These are phyloP conservation scores for Elysia crispata DNA, from an alignment of 2,888 invertebrate species.

Conservation along the genomic window DNA sequence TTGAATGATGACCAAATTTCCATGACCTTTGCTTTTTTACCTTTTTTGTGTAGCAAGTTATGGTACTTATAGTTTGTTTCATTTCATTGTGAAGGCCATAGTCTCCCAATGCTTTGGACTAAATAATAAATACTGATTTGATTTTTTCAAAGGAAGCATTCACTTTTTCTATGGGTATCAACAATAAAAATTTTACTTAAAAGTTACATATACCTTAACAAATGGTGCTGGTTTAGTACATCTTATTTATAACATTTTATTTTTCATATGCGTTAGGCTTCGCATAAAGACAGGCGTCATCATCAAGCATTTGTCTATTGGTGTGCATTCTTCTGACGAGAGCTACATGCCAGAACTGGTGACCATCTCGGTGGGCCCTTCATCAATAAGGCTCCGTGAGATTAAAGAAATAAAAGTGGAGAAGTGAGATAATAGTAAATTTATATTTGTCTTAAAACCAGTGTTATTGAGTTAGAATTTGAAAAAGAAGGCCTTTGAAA, in stretches of 20 bases:
- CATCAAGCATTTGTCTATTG: conserved; percentile 71
- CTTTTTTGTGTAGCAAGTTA: too few species aligned
- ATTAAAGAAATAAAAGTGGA: conserved; percentile 68
- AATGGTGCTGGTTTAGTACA: not conserved
- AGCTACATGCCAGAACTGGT: conserved; percentile 76
- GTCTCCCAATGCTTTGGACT: too few species aligned
- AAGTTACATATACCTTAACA: not conserved
- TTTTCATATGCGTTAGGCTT: conserved; percentile 54
- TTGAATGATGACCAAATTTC: too few species aligned
- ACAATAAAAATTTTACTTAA: not conserved
- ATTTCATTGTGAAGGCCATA: too few species aligned
- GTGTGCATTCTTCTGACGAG: conserved; percentile 73
- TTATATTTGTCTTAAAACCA: too few species aligned
- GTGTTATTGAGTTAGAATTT: too few species aligned
- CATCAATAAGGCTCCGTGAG: conserved; percentile 63
- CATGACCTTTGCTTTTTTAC: too few species aligned
- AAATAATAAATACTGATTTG: too few species aligned
- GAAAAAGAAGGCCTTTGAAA: too few species aligned
- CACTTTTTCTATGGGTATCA: not conserved
- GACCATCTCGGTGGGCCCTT: conserved; percentile 71
- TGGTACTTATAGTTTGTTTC: too few species aligned
- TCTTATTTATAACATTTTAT: not conserved
- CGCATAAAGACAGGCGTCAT: conserved; percentile 73
- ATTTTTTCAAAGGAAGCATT: too few species aligned
- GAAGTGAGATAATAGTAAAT: conserved; percentile 24